Evolutionary conservation across 1,140 invertebrate genomes (phyloP), one percentile per base, ranked within the genome.

Genomic region (Cataglyphis hispanica): DNA sequence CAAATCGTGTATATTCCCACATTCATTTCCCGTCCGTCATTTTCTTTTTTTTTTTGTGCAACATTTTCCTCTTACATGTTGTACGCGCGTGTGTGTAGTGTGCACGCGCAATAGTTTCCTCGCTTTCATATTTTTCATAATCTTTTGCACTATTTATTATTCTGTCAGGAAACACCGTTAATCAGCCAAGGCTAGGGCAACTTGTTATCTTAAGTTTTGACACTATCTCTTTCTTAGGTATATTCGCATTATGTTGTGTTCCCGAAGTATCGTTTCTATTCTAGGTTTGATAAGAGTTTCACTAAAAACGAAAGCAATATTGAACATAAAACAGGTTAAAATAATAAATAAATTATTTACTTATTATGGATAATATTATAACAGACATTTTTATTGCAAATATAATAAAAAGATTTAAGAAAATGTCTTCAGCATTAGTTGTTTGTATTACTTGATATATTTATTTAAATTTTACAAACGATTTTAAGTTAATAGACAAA

Each of bases 131-230:
- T 74, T 69, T 60, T 80, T 60, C 43, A 58, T 10, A 46, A 74
- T 75, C 56, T 63, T 63, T 40, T 72, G 6, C 64, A 69, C 74
- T 64, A 84, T 76, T 83, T 77, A 86, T 86, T 77, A 85, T 75
- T 58, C 75, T 58, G 58, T 58, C 76, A 77, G 72, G 40, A 89
- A 89, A 89, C 50, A 72, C 69, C 84, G 87, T 80, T 86, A 87
- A 70, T 37, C 56, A 80, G 37, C 37, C 50, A 34, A 70, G 77
- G 61, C 87, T 77, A 81, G 75, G 31, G 22, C 37, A 31, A 78
- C 61, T 83, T 77, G 64, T 89, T 89, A 89, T 74, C 70, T 81
- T 64, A 86, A 61, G 76, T 78, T 87, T 86, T 89, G 87, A 89
- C 88, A 77, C 46, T 89, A 89, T 89, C 87, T 89, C 60, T 75